Percentiles rank a stretch among this genome's conserved stretches.
Conservation (phyloP, 53 echinoderm and acorn worm species). For the Mesocentrotus franciscanus region DNA sequence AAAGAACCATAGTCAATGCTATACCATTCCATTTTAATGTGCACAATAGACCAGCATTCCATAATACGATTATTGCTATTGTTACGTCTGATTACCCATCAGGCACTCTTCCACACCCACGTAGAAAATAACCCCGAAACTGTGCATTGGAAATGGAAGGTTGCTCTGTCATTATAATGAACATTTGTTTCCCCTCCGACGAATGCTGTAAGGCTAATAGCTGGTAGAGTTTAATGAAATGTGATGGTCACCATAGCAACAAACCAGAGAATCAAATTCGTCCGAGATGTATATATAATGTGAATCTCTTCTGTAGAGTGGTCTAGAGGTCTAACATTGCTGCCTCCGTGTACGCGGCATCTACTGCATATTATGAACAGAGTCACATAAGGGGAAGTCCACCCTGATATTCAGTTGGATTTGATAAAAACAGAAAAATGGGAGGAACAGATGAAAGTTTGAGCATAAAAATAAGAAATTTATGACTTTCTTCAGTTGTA, state of each 20-base stretch:
- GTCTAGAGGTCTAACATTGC: not conserved
- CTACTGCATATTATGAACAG: no score
- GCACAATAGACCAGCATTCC: not conserved
- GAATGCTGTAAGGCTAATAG: slow-evolving; percentile 14
- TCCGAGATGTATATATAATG: not conserved
- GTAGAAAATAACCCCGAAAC: not conserved
- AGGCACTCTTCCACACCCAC: not conserved
- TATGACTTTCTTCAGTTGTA: no score
- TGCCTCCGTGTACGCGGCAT: not conserved
- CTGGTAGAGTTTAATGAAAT: slow-evolving; percentile 14
- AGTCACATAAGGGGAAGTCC: no score
- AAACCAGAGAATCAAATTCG: not conserved
- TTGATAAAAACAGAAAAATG: no score
- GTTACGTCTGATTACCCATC: not conserved
- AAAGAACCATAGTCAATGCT: no score
- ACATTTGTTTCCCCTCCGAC: not conserved
- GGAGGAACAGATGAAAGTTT: no score
- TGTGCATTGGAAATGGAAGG: not conserved
- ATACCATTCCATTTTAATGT: no score
- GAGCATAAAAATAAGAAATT: no score
- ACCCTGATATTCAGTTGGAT: no score
- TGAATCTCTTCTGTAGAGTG: not conserved
- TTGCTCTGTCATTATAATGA: not conserved
- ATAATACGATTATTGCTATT: not conserved
- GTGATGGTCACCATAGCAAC: slow-evolving; percentile 14